Percentiles rank a stretch among this genome's conserved stretches.
These are phyloP conservation scores for Anoplopoma fimbria DNA, from an alignment of 2,113 vertebrate species.

Conservation along the genomic window DNA sequence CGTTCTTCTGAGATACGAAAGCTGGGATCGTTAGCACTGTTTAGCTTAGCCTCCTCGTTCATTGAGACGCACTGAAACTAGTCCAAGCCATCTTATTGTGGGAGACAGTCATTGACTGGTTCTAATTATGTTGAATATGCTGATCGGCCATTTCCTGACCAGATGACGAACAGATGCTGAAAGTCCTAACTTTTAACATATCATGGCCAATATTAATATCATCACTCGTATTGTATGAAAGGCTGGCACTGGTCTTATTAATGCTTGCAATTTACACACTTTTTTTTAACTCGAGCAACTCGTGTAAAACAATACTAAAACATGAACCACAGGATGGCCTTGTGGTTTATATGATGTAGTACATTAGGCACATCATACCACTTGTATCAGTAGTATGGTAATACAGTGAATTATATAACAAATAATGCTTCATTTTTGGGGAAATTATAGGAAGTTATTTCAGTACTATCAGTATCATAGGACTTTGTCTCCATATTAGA, in stretches of 20 bases:
- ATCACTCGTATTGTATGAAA: conserved; percentile 1
- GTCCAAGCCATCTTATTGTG: conserved; percentile 19
- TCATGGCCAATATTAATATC: conserved; percentile 13
- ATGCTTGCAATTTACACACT: background rate
- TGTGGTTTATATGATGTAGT: background rate
- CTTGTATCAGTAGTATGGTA: background rate
- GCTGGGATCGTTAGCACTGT: background rate
- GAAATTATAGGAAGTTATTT: background rate
- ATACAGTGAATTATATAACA: background rate
- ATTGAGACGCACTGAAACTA: background rate
- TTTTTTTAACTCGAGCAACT: background rate
- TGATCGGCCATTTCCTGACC: conserved; percentile 44
- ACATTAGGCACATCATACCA: background rate
- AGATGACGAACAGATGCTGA: conserved; percentile 35
- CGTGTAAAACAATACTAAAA: background rate
- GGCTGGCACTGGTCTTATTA: background rate
- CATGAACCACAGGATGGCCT: background rate
- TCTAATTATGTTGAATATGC: conserved; percentile 31
- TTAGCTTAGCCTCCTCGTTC: background rate
- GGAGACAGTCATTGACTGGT: background rate
- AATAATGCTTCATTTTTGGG: background rate
- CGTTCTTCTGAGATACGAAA: background rate
- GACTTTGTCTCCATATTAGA: background rate
- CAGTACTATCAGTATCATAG: background rate
- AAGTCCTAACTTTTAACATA: background rate